Evolutionary conservation across 1,140 invertebrate species (phyloP).

Genomic region (Calosoma granatense): DNA sequence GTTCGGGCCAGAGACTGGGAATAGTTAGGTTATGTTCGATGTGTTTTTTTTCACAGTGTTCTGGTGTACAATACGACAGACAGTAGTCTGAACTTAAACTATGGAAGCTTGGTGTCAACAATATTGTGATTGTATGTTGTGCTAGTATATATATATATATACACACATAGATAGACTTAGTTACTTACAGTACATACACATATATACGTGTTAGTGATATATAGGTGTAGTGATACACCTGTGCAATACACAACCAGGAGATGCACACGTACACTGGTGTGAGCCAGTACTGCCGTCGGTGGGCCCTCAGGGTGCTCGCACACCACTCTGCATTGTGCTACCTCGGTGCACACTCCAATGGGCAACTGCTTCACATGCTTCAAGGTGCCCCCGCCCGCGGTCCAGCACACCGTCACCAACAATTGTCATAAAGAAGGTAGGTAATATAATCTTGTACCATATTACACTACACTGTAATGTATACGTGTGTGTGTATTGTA

Average conservation of each 20-base stretch:
- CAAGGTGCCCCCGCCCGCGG: slow-evolving; percentile 53
- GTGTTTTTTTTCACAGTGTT: too few species aligned
- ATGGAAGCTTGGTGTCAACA: too few species aligned
- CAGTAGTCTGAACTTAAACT: too few species aligned
- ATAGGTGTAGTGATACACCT: background rate
- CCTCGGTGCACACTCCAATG: slow-evolving; percentile 46
- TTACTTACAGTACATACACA: too few species aligned
- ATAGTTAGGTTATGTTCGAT: too few species aligned
- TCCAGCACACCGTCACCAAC: slow-evolving; percentile 38
- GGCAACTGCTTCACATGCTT: slow-evolving; percentile 70
- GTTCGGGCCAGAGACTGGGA: too few species aligned
- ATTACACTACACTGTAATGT: slow-evolving; percentile 6
- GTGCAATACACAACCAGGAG: background rate
- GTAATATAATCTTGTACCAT: slow-evolving; percentile 13
- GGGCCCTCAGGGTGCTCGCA: background rate
- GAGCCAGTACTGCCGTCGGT: background rate
- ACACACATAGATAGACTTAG: too few species aligned
- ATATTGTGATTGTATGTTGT: too few species aligned
- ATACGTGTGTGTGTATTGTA: slow-evolving; percentile 18
- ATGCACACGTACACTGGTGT: background rate
- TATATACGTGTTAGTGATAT: too few species aligned
- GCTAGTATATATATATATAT: too few species aligned
- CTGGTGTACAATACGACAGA: too few species aligned
- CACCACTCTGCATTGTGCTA: background rate
- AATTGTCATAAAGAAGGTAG: slow-evolving; percentile 53